A percentile compares a stretch with the other conserved stretches of the same genome.
These are phyloP conservation scores for Sthenelais limicola DNA, from an alignment of 2,888 invertebrate species.

Conservation along the genomic window DNA sequence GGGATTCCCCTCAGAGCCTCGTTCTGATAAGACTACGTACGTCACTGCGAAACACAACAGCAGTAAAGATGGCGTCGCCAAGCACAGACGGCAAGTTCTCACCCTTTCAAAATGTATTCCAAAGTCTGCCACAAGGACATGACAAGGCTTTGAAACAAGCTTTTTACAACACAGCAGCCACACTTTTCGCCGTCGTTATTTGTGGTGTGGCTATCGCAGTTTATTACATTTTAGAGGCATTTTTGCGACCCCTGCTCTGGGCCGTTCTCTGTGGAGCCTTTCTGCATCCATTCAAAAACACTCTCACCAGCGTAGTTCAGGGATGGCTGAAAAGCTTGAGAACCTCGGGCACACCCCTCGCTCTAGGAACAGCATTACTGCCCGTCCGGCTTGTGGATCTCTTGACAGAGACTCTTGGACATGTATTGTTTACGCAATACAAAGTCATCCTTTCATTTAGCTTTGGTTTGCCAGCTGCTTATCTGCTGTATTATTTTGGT, in stretches of 20 bases:
- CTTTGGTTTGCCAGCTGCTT: constrained; percentile 74
- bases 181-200: constrained; percentile 79
- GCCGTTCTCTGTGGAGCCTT: constrained; percentile 96
- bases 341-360: constrained; percentile 72
- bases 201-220: constrained; percentile 76
- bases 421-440: constrained; percentile 80
- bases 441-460: constrained; percentile 76
- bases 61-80: constrained; percentile 40
- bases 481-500: constrained; percentile 82
- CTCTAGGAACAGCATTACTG: constrained; percentile 70
- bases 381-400: constrained; percentile 81
- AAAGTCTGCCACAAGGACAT: constrained; percentile 71
- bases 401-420: constrained; percentile 83
- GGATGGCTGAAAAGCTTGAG: constrained; percentile 78
- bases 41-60: too few species aligned
- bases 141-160: constrained; percentile 93
- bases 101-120: constrained; percentile 62
- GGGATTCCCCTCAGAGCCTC: too few species aligned
- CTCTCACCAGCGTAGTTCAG: constrained; percentile 82
- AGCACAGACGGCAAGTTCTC: constrained; percentile 47
- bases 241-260: constrained; percentile 95
- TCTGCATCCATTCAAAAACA: constrained; percentile 93
- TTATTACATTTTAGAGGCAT: constrained; percentile 82
- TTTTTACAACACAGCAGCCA: constrained; percentile 90
- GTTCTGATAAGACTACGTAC: neutral